These are phyloP conservation scores for Stegophylla sp. DNA, from an alignment of 2,888 invertebrate genomes.

Conservation along the genomic window DNA sequence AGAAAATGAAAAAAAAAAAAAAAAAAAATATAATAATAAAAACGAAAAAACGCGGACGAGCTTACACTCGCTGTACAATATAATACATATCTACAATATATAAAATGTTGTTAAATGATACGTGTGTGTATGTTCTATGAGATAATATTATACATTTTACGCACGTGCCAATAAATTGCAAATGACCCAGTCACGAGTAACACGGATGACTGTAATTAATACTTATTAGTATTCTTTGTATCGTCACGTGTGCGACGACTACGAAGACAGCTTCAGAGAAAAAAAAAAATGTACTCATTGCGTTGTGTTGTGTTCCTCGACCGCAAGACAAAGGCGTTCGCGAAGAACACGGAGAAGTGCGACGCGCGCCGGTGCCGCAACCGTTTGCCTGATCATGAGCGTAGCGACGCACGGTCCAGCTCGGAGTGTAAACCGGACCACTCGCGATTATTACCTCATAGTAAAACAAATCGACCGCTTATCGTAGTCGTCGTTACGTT, in stretches of 20 bases:
- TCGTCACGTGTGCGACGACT: no score
- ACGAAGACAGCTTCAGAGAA: no score
- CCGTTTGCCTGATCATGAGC: no score
- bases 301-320: no score
- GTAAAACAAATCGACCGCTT: constrained; percentile 40
- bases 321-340: no score
- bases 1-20: neutral
- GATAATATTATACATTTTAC: neutral
- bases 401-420: constrained; percentile 1
- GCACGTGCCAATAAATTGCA: neutral
- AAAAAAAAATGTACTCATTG: no score
- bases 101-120: no score
- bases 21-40: neutral
- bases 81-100: no score
- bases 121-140: no score
- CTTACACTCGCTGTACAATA: neutral
- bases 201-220: neutral
- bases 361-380: neutral
- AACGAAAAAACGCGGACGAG: neutral
- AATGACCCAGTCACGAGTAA: neutral
- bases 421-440: neutral
- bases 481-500: constrained; percentile 23
- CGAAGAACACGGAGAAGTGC: no score
- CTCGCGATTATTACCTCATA: neutral
- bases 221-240: no score